A percentile compares a stretch with the other conserved stretches of the same genome.
Conservation (phyloP, 2,888 invertebrate genomes). For the Nemurella pictetii region DNA sequence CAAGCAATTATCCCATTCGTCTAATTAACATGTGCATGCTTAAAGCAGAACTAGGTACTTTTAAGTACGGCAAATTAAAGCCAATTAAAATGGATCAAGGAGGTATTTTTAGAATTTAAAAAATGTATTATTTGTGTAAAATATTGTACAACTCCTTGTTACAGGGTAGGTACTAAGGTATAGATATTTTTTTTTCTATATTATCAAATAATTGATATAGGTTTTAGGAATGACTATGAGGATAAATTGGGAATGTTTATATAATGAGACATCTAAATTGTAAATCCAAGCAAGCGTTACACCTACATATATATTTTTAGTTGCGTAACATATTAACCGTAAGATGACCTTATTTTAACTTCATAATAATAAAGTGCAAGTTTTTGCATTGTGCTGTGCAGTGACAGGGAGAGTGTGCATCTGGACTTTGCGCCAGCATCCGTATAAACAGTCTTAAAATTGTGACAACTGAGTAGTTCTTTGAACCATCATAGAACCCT, state of each 20-base stretch:
- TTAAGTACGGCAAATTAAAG: not conserved
- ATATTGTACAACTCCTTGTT: too few relatives aligned
- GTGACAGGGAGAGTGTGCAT: constrained; percentile 5
- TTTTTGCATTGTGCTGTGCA: constrained; percentile 14
- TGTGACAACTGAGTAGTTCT: not conserved
- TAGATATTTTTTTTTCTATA: not conserved
- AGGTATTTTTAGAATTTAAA: not conserved
- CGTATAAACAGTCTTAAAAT: constrained; percentile 1
- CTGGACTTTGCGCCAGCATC: not conserved
- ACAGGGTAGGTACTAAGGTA: too few relatives aligned
- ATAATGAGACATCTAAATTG: not conserved
- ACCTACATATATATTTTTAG: too few relatives aligned
- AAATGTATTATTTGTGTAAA: too few relatives aligned
- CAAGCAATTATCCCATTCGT: too few relatives aligned
- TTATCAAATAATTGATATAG: too few relatives aligned
- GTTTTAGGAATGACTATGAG: too few relatives aligned
- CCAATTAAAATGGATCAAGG: not conserved
- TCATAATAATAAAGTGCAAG: not conserved
- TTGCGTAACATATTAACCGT: too few relatives aligned
- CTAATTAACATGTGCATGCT: not conserved
- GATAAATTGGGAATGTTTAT: not conserved
- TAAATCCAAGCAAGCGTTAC: not conserved
- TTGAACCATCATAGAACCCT: not conserved
- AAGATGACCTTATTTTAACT: too few relatives aligned
- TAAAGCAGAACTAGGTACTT: too few relatives aligned